Evolutionary conservation across 2,888 invertebrate species (phyloP).

Genomic region (Rhabditoides inermis): DNA sequence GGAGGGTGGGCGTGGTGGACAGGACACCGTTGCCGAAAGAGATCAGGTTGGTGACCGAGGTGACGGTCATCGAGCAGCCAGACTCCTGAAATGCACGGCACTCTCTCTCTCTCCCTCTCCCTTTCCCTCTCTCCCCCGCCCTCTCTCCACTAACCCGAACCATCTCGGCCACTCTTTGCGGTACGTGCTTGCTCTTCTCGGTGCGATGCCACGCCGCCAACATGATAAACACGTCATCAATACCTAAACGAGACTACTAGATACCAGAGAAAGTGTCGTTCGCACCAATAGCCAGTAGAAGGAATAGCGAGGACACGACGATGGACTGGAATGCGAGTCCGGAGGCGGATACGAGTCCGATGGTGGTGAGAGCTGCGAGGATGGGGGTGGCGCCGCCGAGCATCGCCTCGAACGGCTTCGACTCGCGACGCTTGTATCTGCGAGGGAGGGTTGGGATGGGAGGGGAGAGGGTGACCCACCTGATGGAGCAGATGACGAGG

Average conservation of each 20-base stretch:
- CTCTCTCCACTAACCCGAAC: too few relatives aligned
- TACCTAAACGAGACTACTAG: constrained; percentile 8
- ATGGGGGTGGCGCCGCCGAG: constrained; percentile 34
- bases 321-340: constrained; percentile 38
- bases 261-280: not conserved
- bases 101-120: not conserved
- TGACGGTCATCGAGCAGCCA: constrained; percentile 40
- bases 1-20: constrained; percentile 35
- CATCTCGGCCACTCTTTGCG: constrained; percentile 22
- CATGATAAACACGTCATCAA: constrained; percentile 40
- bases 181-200: constrained; percentile 16
- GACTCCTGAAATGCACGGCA: constrained; percentile 20
- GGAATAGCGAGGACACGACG: constrained; percentile 32
- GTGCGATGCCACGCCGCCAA: constrained; percentile 34
- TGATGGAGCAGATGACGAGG: constrained; percentile 30
- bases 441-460: not conserved
- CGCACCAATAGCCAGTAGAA: constrained; percentile 30
- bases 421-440: constrained; percentile 19
- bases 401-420: constrained; percentile 32
- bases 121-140: too few relatives aligned
- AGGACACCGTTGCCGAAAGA: constrained; percentile 40
- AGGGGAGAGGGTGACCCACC: constrained; percentile 8
- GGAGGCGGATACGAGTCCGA: constrained; percentile 32
- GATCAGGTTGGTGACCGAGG: constrained; percentile 36
- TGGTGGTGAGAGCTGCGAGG: constrained; percentile 26